These are phyloP conservation scores for Orthosia gracilis DNA, from an alignment of 2,888 invertebrate genomes.

Conservation along the genomic window DNA sequence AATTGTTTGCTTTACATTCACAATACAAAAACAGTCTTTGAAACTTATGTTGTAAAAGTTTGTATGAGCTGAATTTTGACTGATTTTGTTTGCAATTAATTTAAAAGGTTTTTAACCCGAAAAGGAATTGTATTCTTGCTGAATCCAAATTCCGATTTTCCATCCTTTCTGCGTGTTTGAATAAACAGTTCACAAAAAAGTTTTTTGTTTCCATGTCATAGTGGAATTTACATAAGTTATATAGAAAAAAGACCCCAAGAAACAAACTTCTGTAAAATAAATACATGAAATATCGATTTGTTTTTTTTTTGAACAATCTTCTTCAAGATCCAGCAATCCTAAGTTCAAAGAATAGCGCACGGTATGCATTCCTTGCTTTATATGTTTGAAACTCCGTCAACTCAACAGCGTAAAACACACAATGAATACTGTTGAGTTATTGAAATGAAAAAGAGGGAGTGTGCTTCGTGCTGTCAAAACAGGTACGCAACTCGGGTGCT, in stretches of 20 bases:
- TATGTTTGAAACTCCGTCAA: too few relatives aligned
- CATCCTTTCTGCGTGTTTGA: neutral
- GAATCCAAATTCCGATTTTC: neutral
- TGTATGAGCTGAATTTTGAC: neutral
- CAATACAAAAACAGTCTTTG: neutral
- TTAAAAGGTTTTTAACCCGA: neutral
- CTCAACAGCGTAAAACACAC: too few relatives aligned
- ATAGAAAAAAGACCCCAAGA: neutral
- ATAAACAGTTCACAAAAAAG: too few relatives aligned
- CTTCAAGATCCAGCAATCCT: neutral
- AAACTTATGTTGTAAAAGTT: neutral
- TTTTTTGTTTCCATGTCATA: too few relatives aligned
- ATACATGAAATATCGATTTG: neutral
- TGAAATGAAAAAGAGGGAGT: too few relatives aligned
- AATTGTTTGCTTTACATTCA: conserved; percentile 7
- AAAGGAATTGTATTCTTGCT: neutral
- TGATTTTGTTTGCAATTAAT: neutral
- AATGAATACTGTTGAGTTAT: too few relatives aligned
- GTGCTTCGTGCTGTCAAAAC: too few relatives aligned
- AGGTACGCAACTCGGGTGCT: too few relatives aligned
- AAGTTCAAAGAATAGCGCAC: too few relatives aligned
- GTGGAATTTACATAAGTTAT: too few relatives aligned
- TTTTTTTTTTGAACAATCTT: neutral
- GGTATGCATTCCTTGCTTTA: too few relatives aligned
- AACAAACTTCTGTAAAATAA: neutral